Conservation (phyloP, 2,888 invertebrate genomes). For the Nyleta sp. region DNA sequence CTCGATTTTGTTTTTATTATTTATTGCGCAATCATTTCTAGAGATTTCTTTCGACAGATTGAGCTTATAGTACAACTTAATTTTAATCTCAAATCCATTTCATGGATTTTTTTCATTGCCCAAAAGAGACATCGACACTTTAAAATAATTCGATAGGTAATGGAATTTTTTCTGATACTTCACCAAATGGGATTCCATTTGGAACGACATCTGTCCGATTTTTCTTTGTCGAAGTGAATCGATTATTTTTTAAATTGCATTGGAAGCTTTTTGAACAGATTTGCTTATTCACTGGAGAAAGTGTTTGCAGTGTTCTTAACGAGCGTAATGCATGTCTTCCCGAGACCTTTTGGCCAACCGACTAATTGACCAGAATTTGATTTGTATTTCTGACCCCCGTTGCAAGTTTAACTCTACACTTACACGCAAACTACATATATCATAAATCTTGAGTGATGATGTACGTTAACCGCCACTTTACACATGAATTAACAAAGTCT, state of each 20-base stretch:
- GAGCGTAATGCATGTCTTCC: conserved; percentile 29
- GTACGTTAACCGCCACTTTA: conserved; percentile 47
- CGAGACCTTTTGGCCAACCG: conserved; percentile 14
- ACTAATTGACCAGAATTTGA: conserved; percentile 50
- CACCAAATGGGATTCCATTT: conserved; percentile 54
- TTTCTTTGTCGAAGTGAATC: conserved; percentile 25
- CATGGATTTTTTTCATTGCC: too few relatives aligned
- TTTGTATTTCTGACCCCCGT: conserved; percentile 27
- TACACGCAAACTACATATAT: conserved; percentile 36
- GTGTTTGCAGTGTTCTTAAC: conserved; percentile 31
- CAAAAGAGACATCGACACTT: too few relatives aligned
- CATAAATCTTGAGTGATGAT: conserved; percentile 53
- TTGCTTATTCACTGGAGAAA: conserved; percentile 21
- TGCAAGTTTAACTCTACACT: conserved; percentile 30
- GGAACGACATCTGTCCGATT: conserved; percentile 42
- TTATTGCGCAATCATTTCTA: too few relatives aligned
- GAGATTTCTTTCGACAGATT: too few relatives aligned
- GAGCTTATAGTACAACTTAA: too few relatives aligned
- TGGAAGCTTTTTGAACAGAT: conserved; percentile 4
- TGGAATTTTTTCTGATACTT: conserved; percentile 46
- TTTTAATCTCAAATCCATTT: too few relatives aligned
- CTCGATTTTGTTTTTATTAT: too few relatives aligned
- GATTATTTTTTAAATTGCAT: conserved; percentile 49
- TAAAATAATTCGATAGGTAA: conserved; percentile 47
- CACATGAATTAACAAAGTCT: conserved; percentile 51